Evolutionary conservation across 2,797 vertebrate genomes (phyloP), one percentile per base, ranked within the genome.

Genomic region (Urocyon cinereoargenteus): DNA sequence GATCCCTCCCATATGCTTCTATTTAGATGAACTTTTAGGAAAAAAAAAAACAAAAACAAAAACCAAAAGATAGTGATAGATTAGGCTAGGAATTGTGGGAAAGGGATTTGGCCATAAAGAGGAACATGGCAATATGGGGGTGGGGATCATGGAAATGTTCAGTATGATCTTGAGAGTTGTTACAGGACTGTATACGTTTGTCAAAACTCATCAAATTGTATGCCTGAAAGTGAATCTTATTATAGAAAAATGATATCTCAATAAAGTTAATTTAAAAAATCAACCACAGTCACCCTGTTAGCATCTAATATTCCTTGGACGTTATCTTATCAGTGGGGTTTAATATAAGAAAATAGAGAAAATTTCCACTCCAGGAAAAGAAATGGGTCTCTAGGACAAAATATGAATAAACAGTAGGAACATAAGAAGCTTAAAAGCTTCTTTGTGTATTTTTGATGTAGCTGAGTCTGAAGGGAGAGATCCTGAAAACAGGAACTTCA

Each of bases 401-500:
- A 45, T 57, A 22, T 70, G 75, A 93, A 66, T 84, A 68, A 89
- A 77, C 8, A 77, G 40, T 36, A 83, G 73, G 11, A 87, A 62
- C 24, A 49, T 77, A 79, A 77, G 68, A 88, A 51, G 81, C 8
- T 86, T 91, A 66, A 85, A 95, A 79, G 53, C 31, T 78, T 51
- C 85, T 84, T 96, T 97, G 70, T 90, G 22, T 90, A 9, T 93
- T 96, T 96, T 66, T 88, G 95, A 0, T 21, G 36, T 62, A 57
- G 22, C 57, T 70, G 36, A 90, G 36, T 86, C 28, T 86, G 21
- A 88, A 92, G 31, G 55, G 81, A 96, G 34, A 88, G n/a, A 92
- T 53, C 78, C 94, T 87, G 2, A 94, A 96, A 97, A 95, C 85
- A 96, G 94, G 87, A 96, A 88, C 85, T 92, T 51, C 0, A 64